A percentile compares a stretch with the other conserved stretches of the same genome.
phyloP scores from a whole-genome alignment of 2,113 vertebrate species.

The Numenius arquata region DNA sequence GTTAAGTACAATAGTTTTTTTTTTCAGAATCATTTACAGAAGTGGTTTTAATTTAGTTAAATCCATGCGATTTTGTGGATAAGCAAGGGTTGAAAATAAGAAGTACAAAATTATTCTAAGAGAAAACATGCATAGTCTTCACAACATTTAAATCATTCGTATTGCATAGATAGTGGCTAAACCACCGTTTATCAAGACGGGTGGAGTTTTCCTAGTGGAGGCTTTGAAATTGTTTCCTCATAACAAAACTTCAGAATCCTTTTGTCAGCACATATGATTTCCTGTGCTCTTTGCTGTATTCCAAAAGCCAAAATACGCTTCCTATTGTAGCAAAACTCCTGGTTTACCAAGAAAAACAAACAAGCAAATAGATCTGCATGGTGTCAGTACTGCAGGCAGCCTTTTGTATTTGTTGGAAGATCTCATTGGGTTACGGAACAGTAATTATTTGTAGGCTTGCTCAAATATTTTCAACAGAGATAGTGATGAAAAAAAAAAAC shows the following conservation, averaged over 20 bases:
- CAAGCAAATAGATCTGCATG: background rate
- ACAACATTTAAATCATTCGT: background rate
- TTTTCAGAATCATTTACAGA: background rate
- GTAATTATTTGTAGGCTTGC: background rate
- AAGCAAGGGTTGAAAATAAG: background rate
- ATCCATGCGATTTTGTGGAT: background rate
- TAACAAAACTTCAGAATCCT: constrained; percentile 8
- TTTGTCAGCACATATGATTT: constrained; percentile 46
- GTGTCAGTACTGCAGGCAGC: background rate
- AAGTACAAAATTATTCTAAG: background rate
- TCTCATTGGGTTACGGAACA: background rate
- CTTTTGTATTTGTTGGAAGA: constrained; percentile 32
- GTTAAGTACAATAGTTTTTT: background rate
- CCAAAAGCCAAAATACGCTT: background rate
- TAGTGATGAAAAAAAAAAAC: background rate
- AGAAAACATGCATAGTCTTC: background rate
- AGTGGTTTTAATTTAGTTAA: background rate
- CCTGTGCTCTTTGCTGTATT: constrained; percentile 2
- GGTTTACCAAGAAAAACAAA: constrained; percentile 20
- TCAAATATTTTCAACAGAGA: background rate
- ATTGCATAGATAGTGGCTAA: background rate
- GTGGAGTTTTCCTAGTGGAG: constrained; percentile 25
- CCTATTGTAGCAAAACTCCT: background rate
- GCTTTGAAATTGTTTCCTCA: constrained; percentile 2
- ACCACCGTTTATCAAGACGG: background rate